These are phyloP conservation scores for Peromyscus leucopus DNA, from an alignment of 2,113 vertebrate species.

Conservation along the genomic window DNA sequence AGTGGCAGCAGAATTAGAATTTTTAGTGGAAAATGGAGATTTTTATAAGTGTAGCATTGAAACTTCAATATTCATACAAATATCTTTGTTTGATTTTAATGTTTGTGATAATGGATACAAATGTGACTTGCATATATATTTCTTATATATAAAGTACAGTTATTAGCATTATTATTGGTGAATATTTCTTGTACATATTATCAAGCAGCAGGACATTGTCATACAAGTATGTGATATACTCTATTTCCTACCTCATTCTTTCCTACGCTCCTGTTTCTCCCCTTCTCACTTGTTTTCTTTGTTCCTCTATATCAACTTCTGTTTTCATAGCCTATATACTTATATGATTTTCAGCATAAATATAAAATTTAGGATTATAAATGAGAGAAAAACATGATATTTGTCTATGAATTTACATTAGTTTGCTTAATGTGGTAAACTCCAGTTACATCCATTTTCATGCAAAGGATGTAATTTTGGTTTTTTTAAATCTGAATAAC, in stretches of 20 bases:
- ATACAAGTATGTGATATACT: background rate
- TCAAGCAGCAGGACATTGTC: too few relatives aligned
- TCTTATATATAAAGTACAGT: constrained; percentile 6
- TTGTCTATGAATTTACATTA: background rate
- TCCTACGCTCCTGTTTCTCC: too few relatives aligned
- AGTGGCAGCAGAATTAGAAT: background rate
- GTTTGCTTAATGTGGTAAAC: background rate
- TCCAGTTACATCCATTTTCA: background rate
- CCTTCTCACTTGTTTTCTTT: too few relatives aligned
- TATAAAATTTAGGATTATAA: background rate
- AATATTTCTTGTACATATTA: background rate
- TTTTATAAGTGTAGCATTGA: background rate
- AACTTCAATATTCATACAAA: background rate
- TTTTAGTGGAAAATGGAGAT: constrained; percentile 5
- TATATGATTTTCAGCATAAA: background rate
- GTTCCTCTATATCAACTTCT: too few relatives aligned
- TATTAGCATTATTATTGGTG: background rate
- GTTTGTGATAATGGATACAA: background rate
- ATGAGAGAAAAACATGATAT: background rate
- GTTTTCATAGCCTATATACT: background rate
- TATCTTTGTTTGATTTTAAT: constrained; percentile 29
- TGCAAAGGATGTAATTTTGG: background rate
- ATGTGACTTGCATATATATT: background rate
- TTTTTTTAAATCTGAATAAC: background rate
- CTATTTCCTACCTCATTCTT: background rate